A percentile compares a stretch with the other conserved stretches of the same genome.
Evolutionary conservation across 2,113 vertebrate species (phyloP).

Genomic region (Phoxinus phoxinus): DNA sequence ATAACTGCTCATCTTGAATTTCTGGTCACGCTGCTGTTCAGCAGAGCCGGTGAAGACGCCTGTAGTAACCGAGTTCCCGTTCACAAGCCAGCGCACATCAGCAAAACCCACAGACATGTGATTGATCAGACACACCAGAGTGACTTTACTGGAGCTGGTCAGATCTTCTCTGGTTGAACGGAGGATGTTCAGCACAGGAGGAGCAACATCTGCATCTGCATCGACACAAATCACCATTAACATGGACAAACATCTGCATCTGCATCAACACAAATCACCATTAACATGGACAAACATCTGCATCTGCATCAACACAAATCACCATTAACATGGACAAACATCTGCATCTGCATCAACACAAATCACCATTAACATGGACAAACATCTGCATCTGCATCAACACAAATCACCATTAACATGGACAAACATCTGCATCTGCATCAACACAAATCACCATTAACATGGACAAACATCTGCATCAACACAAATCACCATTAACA

Average conservation of each 20-base stretch:
- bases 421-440: slow-evolving; percentile 53
- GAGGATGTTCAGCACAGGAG: slow-evolving; percentile 69
- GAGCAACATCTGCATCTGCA: slow-evolving; percentile 60
- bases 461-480: slow-evolving; percentile 49
- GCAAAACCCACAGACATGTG: slow-evolving; percentile 56
- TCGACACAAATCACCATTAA: too few species aligned
- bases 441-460: not conserved
- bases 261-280: too few species aligned
- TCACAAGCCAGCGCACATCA: slow-evolving; percentile 43
- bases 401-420: slow-evolving; percentile 3
- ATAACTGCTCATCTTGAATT: slow-evolving; percentile 33
- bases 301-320: too few species aligned
- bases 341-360: too few species aligned
- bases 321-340: too few species aligned
- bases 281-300: too few species aligned
- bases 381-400: too few species aligned
- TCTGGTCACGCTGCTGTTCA: slow-evolving; percentile 51
- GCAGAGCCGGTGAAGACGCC: slow-evolving; percentile 66
- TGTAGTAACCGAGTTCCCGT: slow-evolving; percentile 56
- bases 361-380: too few species aligned
- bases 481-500: not conserved
- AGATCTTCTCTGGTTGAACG: slow-evolving; percentile 70
- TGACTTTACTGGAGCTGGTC: slow-evolving; percentile 57
- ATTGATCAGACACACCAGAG: slow-evolving; percentile 67
- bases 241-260: too few species aligned